Percentiles rank a stretch among this genome's conserved stretches.
These are phyloP conservation scores for Dasypogon diadema DNA, from an alignment of 2,888 invertebrate genomes.

Conservation along the genomic window DNA sequence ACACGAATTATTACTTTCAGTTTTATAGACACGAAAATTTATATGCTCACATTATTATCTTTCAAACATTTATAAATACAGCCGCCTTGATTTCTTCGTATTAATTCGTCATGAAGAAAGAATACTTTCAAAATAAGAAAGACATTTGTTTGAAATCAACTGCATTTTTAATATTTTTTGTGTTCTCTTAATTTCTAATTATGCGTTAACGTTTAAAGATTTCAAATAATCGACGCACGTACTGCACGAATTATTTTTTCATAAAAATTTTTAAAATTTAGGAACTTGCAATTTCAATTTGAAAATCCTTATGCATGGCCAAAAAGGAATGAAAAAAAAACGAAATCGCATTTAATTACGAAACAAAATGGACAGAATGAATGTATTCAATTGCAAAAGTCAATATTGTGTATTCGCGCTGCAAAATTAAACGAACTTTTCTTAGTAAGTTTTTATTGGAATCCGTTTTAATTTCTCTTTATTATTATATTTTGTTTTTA, in stretches of 20 bases:
- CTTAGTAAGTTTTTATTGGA: not conserved
- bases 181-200: not conserved
- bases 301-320: not conserved
- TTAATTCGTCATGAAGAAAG: not conserved
- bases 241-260: not conserved
- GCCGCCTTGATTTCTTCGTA: slow-evolving; percentile 37
- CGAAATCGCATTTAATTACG: not conserved
- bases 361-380: not conserved
- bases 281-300: slow-evolving; percentile 37
- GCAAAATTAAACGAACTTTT: not conserved
- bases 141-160: not conserved
- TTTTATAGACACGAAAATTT: slow-evolving; percentile 9
- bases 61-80: slow-evolving; percentile 28
- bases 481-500: not conserved
- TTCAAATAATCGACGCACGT: not conserved
- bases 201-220: not conserved
- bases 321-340: not conserved
- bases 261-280: slow-evolving; percentile 2
- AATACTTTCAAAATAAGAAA: not conserved
- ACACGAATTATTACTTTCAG: slow-evolving; percentile 9
- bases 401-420: not conserved
- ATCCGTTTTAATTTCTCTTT: not conserved
- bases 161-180: not conserved
- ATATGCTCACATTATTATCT: not conserved
- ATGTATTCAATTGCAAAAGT: not conserved